Conservation (phyloP, 2,113 vertebrate species). For the Meriones unguiculatus region DNA sequence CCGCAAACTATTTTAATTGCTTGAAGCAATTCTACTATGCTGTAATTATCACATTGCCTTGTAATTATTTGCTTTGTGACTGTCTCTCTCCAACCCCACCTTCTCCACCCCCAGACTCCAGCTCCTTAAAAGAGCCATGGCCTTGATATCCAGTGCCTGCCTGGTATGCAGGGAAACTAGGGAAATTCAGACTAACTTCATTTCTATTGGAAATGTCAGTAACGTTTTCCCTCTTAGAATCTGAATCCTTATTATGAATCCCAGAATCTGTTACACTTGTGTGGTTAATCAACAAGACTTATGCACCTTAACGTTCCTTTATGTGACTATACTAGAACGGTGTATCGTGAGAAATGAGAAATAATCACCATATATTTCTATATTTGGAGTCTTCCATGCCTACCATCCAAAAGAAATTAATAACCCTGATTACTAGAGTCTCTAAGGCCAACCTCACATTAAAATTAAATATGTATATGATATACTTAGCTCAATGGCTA, state of each 20-base stretch:
- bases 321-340: neutral
- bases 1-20: conserved; percentile 48
- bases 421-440: neutral
- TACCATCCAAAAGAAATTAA: conserved; percentile 44
- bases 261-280: conserved; percentile 18
- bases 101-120: neutral
- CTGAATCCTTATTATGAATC: neutral
- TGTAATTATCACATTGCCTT: conserved; percentile 46
- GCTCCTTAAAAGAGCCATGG: neutral
- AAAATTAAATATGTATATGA: neutral
- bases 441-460: conserved; percentile 37
- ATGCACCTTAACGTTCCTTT: neutral
- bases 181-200: neutral
- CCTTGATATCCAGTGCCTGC: neutral
- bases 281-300: conserved; percentile 12
- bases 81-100: neutral
- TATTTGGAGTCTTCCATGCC: neutral
- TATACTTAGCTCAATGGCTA: neutral
- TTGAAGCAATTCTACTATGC: conserved; percentile 48
- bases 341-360: neutral
- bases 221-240: conserved; percentile 25
- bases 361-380: neutral
- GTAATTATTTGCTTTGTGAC: conserved; percentile 66
- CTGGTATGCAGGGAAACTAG: neutral
- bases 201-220: neutral